Evolutionary conservation across 1,140 invertebrate species (phyloP).

Genomic region (Penaeus vannamei): DNA sequence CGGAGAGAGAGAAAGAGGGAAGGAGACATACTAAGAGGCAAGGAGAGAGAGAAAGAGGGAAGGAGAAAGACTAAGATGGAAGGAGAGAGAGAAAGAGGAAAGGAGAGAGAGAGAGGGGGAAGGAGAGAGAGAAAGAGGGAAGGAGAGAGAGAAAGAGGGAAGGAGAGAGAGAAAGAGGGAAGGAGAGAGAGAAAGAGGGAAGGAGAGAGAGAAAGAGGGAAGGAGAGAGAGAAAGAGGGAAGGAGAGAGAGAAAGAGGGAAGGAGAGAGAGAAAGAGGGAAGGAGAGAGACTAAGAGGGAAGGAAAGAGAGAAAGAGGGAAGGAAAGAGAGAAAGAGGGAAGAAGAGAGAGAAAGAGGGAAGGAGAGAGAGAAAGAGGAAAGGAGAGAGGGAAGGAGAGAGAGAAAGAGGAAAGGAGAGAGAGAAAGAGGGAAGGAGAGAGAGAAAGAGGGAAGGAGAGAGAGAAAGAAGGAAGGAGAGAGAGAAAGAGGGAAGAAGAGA

Average conservation of each 20-base stretch:
- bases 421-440: slow-evolving; percentile 57
- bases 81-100: slow-evolving; percentile 43
- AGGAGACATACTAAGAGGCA: no score
- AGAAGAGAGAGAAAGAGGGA: slow-evolving; percentile 26
- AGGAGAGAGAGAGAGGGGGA: slow-evolving; percentile 53
- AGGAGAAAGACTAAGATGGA: background rate
- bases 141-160: slow-evolving; percentile 8
- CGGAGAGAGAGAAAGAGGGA: no score
- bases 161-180: slow-evolving; percentile 21
- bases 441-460: background rate
- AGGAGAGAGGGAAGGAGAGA: background rate
- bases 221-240: slow-evolving; percentile 44
- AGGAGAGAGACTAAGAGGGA: background rate
- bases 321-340: slow-evolving; percentile 8
- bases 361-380: slow-evolving; percentile 57
- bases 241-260: slow-evolving; percentile 40
- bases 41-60: background rate
- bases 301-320: slow-evolving; percentile 35
- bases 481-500: slow-evolving; percentile 39
- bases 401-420: slow-evolving; percentile 19
- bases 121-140: slow-evolving; percentile 27
- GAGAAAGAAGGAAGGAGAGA: slow-evolving; percentile 37
- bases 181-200: slow-evolving; percentile 59
- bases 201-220: slow-evolving; percentile 37
- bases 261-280: slow-evolving; percentile 42